Base-by-base conservation (phyloP, 2,113 vertebrate genomes). In the Columba janthina region DNA sequence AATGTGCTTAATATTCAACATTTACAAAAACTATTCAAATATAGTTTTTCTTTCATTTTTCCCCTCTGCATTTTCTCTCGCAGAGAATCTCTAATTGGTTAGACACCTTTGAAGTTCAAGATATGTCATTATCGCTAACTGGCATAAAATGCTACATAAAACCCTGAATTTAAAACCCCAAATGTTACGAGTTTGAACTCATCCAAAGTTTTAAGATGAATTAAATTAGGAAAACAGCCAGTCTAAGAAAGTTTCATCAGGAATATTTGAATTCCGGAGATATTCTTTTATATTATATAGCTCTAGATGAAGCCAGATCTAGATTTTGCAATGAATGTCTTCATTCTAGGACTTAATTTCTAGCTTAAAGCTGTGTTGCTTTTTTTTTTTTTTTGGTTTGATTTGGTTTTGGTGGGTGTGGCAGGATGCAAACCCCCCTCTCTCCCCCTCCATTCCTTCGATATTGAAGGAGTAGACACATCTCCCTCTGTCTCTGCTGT, bases 71-170 rank as follows among this genome's bases (percentile, higher is more conserved):
- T 88, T 94, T 94, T 74, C 75, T 93, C 61, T 96, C 38, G 65
- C 69, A 78, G 89, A 66, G 69, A 93, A 71, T 92, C 69, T 89
- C 44, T 96, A 94, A 94, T 94, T 94, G 90, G 51, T 84, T 87
- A 90, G 93, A 92, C 83, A 94, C 69, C 76, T 95, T 92, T 96
- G 96, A 95, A 96, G 93, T 96, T 93, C 77, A 84, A 89, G 95
- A 94, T 87, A 48, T 92, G 94, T 85, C 77, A 87, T 94, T 95
- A 91, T 95, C 84, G 15, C 48, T 89, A 85, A 81, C 77, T 92
- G 84, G 77, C 86, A 91, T 69, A 93, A 94, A 92, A 90, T 44
- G 50, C 5, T 11, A 82, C 53, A 36, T 24, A 77, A 87, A 93
- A 80, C 89, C 73, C 84, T 72, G 40, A 60, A 54, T 94, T 94